These are phyloP conservation scores for Papilio polyxenes DNA, from an alignment of 1,140 invertebrate genomes.

Conservation along the genomic window DNA sequence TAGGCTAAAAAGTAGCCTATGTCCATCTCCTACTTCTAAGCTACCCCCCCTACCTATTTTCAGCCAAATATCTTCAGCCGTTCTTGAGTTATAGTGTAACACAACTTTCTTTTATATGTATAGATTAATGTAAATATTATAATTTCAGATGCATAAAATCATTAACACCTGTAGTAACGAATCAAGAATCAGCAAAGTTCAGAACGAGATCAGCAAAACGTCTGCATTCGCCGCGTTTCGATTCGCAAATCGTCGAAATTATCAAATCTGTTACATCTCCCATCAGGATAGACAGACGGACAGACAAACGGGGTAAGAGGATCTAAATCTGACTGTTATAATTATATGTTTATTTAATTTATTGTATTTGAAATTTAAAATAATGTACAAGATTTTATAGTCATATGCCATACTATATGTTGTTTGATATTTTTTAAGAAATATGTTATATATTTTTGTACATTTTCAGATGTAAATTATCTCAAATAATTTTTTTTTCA, in stretches of 20 bases:
- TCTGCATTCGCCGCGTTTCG: conserved; percentile 57
- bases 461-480: too few relatives aligned
- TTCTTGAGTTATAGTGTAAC: background rate
- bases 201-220: conserved; percentile 64
- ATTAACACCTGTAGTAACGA: conserved; percentile 56
- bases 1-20: too few relatives aligned
- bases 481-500: too few relatives aligned
- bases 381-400: background rate
- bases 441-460: too few relatives aligned
- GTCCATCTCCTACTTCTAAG: too few relatives aligned
- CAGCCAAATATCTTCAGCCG: too few relatives aligned
- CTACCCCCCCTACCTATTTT: too few relatives aligned
- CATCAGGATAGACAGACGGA: conserved; percentile 46
- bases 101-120: too few relatives aligned
- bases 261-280: conserved; percentile 56
- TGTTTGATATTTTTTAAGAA: too few relatives aligned
- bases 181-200: conserved; percentile 65
- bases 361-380: too few relatives aligned
- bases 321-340: conserved; percentile 3
- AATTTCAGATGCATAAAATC: conserved; percentile 70
- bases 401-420: too few relatives aligned
- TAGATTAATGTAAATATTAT: background rate
- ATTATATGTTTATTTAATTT: background rate
- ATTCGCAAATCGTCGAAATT: conserved; percentile 54
- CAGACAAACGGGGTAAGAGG: conserved; percentile 47